Conservation (phyloP, 2,888 invertebrate genomes). For the Erynnis tages region DNA sequence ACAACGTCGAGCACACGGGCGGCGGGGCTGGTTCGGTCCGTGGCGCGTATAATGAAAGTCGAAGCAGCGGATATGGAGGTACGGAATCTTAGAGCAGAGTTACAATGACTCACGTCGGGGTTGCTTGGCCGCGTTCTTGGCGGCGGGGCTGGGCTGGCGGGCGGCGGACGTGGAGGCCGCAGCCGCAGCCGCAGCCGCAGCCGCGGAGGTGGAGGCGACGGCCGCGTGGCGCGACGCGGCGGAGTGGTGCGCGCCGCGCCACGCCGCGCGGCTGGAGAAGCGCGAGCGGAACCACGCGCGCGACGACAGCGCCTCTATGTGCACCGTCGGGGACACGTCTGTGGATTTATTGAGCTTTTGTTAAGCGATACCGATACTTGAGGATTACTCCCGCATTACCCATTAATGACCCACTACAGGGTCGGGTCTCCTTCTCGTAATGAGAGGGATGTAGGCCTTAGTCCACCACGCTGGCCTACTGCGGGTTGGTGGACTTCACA, state of each 20-base stretch:
- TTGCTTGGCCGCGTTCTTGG: not conserved
- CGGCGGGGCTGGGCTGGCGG: conserved; percentile 28
- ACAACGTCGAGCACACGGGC: too few relatives aligned
- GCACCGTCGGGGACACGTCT: conserved; percentile 86
- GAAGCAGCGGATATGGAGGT: too few relatives aligned
- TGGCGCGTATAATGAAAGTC: too few relatives aligned
- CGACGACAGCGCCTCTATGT: conserved; percentile 87
- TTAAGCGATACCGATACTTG: too few relatives aligned
- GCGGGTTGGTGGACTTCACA: too few relatives aligned
- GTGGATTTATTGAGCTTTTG: conserved; percentile 28
- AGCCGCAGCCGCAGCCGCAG: not conserved
- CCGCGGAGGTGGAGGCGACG: conserved; percentile 34
- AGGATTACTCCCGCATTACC: too few relatives aligned
- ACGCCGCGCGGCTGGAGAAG: conserved; percentile 48
- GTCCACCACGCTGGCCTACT: too few relatives aligned
- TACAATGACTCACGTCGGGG: conserved; percentile 52
- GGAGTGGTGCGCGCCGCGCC: conserved; percentile 41
- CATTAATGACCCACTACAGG: too few relatives aligned
- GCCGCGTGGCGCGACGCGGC: conserved; percentile 33
- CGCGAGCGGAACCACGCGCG: conserved; percentile 91
- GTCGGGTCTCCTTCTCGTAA: too few relatives aligned
- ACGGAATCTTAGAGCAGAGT: too few relatives aligned
- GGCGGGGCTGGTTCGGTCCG: too few relatives aligned
- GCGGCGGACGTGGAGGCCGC: conserved; percentile 29
- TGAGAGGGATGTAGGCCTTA: too few relatives aligned